These are phyloP conservation scores for Hoplostethus mediterraneus DNA, from an alignment of 2,797 vertebrate species.

Conservation along the genomic window DNA sequence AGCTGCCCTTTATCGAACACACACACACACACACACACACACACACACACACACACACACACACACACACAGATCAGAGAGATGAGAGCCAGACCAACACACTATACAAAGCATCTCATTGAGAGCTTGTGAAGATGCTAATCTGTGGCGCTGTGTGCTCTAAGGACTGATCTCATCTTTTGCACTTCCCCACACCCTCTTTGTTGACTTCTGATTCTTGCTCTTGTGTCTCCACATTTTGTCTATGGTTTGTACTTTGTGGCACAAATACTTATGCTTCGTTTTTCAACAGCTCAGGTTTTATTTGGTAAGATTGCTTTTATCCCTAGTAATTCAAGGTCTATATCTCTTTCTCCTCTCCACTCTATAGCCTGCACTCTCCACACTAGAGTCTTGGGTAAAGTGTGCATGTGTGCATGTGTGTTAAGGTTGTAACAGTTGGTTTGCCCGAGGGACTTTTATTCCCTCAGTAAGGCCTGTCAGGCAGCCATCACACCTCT, in stretches of 20 bases:
- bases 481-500: no score
- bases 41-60: conserved; percentile 40
- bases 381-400: not conserved
- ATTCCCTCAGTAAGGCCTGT: no score
- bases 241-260: conserved; percentile 49
- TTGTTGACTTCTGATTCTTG: conserved; percentile 65
- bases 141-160: conserved; percentile 66
- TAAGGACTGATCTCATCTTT: conserved; percentile 79
- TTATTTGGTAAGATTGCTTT: conserved; percentile 4
- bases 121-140: conserved; percentile 68
- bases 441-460: conserved; percentile 28
- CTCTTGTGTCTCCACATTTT: conserved; percentile 54
- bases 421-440: conserved; percentile 57
- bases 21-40: conserved; percentile 42
- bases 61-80: conserved; percentile 50
- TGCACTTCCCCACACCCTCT: conserved; percentile 59
- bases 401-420: not conserved
- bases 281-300: conserved; percentile 1
- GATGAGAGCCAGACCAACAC: conserved; percentile 56
- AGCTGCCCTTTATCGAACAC: conserved; percentile 70
- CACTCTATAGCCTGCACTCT: not conserved
- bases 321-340: not conserved
- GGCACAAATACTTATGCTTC: not conserved
- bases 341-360: not conserved
- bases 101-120: conserved; percentile 73